Evolutionary conservation across 2,888 invertebrate species (phyloP), one percentile per base, ranked within the genome.

Genomic region (Argyresthia albistria): DNA sequence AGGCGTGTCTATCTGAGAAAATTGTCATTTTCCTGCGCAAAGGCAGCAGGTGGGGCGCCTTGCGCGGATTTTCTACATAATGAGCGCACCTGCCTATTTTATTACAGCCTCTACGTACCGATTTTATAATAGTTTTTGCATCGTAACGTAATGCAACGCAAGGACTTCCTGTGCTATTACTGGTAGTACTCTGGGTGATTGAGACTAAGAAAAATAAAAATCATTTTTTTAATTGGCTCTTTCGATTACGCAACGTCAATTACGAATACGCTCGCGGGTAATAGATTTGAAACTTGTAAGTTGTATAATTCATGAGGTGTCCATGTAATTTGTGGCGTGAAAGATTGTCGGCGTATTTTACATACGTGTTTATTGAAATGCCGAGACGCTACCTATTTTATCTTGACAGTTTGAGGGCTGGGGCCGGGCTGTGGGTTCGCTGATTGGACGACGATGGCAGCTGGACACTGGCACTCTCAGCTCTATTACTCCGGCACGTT

Each of bases 1-100:
- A 35, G 35, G 36, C 47, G 51, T 37, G 51, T 12, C 35, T 11
- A 10, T 11, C 43, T 55, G 62, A 78, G 77, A 76, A 80, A 79
- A 81, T 78, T 65, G 70, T 52, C 67, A 77, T 78, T 78, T 80
- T 76, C 79, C 76, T 73, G 67, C 59, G 49, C 43, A 25, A 25
- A 12, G n/a, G n/a, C n/a, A n/a, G 66, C 77, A 76, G 74, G 73
- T 73, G 75, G 65, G 61, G 65, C 59, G 10, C 10, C 46, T 56
- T 39, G 36, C 60, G 67, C 66, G 59, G 66, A 75, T 76, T 79
- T 76, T 70, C 78, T 73, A 66, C 62, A 56, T 74, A 76, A 77
- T 71, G 66, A 67, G 61, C 59, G 59, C 70, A 72, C 69, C 70
- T 73, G 70, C 60, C 52, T 45, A 43, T 45, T 50, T 54, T 46